These are phyloP conservation scores for Ylistrum balloti DNA, from an alignment of 1,140 invertebrate species.

Conservation along the genomic window DNA sequence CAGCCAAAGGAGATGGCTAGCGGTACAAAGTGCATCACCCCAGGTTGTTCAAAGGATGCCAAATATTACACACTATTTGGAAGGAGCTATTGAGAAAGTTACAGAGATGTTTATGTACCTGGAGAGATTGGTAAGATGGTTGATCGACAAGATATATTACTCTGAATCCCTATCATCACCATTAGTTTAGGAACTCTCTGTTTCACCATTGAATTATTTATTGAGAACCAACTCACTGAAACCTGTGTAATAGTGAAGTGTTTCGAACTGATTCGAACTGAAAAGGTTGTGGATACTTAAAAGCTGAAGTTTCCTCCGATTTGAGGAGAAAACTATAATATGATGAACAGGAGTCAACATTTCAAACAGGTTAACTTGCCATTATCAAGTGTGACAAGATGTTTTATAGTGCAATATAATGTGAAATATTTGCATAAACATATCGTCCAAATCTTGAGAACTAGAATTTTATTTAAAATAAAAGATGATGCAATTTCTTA, in stretches of 20 bases:
- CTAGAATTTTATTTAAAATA: background rate
- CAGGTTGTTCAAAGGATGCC: constrained; percentile 90
- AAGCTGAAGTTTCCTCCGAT: background rate
- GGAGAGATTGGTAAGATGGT: background rate
- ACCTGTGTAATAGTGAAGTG: too few species aligned
- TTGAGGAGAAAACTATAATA: background rate
- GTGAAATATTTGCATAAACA: too few species aligned
- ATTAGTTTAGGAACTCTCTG: background rate
- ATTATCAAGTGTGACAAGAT: background rate
- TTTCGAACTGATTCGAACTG: too few species aligned
- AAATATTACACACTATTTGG: constrained; percentile 97
- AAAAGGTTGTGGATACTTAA: too few species aligned
- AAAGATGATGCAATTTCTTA: background rate
- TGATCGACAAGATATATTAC: too few species aligned
- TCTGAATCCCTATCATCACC: background rate
- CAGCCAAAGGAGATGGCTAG: constrained; percentile 87
- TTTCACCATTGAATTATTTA: background rate
- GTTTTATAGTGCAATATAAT: constrained; percentile 1
- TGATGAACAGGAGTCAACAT: background rate
- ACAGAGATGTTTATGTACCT: background rate
- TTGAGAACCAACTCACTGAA: background rate
- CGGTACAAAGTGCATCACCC: constrained; percentile 92
- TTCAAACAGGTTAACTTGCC: too few species aligned
- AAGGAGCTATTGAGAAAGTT: constrained; percentile 91
- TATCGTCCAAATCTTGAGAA: background rate